phyloP scores from a whole-genome alignment of 2,113 vertebrate species.

The Catagonus wagneri region DNA sequence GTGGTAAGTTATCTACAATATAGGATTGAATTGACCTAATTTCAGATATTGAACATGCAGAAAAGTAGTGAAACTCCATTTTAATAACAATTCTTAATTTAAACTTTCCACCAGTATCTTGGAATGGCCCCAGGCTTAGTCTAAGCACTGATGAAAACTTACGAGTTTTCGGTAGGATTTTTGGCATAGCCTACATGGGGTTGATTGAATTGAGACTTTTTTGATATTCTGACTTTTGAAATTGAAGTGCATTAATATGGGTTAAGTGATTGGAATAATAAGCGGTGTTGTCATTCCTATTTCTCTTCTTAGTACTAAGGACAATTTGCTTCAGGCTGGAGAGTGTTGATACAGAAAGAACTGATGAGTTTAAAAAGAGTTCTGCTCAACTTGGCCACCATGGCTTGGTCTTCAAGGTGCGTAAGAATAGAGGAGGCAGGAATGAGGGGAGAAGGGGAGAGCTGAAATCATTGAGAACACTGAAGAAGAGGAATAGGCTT shows the following conservation, averaged over 20 bases:
- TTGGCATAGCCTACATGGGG: conserved; percentile 1
- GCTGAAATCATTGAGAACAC: not conserved
- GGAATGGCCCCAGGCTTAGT: not conserved
- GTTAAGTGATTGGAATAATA: not conserved
- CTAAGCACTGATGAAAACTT: conserved; percentile 50
- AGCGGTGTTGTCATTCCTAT: not conserved
- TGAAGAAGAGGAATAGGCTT: not conserved
- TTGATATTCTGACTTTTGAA: conserved; percentile 38
- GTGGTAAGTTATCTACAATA: not conserved
- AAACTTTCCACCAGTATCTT: conserved; percentile 20
- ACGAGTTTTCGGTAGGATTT: conserved; percentile 5
- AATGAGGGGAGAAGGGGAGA: not conserved
- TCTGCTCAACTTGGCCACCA: not conserved
- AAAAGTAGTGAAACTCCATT: conserved; percentile 27
- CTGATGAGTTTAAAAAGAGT: not conserved
- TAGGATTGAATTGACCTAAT: not conserved
- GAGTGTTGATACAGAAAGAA: not conserved
- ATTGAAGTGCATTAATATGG: not conserved
- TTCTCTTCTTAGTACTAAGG: not conserved
- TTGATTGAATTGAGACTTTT: conserved; percentile 41
- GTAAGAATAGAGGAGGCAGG: not conserved
- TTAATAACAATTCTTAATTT: conserved; percentile 55
- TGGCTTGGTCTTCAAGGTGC: not conserved
- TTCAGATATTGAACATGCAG: conserved; percentile 8
- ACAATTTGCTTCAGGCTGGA: not conserved